Base-by-base conservation (phyloP, 2,113 vertebrate species). In the Odontophorus gujanensis region DNA sequence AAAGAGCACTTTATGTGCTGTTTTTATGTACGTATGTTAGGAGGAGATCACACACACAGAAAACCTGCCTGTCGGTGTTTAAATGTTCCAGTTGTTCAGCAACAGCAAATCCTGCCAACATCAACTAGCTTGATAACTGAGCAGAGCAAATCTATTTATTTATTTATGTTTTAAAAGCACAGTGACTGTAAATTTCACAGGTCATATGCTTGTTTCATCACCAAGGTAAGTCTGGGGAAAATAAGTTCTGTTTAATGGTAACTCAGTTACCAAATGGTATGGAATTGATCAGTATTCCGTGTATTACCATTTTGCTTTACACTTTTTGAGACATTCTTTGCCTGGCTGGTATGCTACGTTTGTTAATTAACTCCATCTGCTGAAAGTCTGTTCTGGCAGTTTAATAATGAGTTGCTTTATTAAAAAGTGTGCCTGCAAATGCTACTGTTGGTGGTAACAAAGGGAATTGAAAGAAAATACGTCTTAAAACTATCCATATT, bases 331-430 rank as follows among this genome's bases (percentile, higher is more conserved):
- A 74, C 1, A 3, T 76, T 74, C 61, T 66, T 82, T 72, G 51
- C 34, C 55, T 68, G 72, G 66, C 7, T 48, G 77, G n/a, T 75
- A 25, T 79, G 47, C 48, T 85, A 11, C 6, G 2, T 74, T 90
- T 42, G 13, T 40, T 95, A 92, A 94, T 95, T 89, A 87, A 87
- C 45, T 72, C 93, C 94, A 84, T 89, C 94, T 95, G 88, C 72
- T 90, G 87, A 45, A 88, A 91, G 63, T 30, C n/a, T 96, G 81
- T 48, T 72, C 43, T 84, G 55, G 34, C 5, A 53, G 30, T 85
- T 93, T 74, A 84, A 87, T 73, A 85, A 74, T 16, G 34, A 90
- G 53, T 65, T 68, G 28, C 36, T 87, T 91, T 96, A 78, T 92
- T 88, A 45, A 86, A 90, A 94, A 85, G 62, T 55, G 26, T 73